Percentiles rank a stretch among this genome's conserved stretches.
Conservation (phyloP, 1,140 invertebrate genomes). For the Papilio glaucus region DNA sequence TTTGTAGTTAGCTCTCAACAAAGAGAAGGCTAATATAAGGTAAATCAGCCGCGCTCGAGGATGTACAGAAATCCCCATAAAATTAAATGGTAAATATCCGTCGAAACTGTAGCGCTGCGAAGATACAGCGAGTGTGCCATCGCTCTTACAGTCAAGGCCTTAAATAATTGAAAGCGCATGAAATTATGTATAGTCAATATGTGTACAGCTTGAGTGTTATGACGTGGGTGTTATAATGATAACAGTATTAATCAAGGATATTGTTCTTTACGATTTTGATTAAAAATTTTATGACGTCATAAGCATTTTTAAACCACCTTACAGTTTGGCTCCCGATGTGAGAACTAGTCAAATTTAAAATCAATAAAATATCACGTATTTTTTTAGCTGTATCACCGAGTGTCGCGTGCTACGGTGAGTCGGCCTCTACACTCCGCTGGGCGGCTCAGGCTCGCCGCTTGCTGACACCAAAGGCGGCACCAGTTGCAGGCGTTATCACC, state of each 20-base stretch:
- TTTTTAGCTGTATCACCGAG: conserved; percentile 90
- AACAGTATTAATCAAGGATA: not conserved
- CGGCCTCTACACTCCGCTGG: conserved; percentile 88
- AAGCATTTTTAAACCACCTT: too few species aligned
- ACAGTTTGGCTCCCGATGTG: too few species aligned
- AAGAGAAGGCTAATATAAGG: too few species aligned
- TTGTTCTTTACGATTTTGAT: not conserved
- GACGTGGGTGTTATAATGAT: not conserved
- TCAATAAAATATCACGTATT: not conserved
- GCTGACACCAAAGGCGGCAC: conserved; percentile 78
- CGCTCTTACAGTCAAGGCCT: not conserved
- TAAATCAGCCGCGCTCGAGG: too few species aligned
- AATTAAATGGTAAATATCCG: too few species aligned
- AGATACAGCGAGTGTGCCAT: too few species aligned
- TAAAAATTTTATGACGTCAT: not conserved
- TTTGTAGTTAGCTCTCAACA: conserved; percentile 2
- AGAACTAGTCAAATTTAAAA: not conserved
- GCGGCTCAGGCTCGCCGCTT: conserved; percentile 88
- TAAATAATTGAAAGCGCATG: not conserved
- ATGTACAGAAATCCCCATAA: too few species aligned
- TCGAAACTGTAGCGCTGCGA: too few species aligned
- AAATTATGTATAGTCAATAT: not conserved
- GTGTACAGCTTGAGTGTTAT: not conserved
- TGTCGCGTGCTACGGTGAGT: conserved; percentile 87
- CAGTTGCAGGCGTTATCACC: conserved; percentile 81